Evolutionary conservation across 2,113 vertebrate species (phyloP).

Genomic region (Heteronetta atricapilla): DNA sequence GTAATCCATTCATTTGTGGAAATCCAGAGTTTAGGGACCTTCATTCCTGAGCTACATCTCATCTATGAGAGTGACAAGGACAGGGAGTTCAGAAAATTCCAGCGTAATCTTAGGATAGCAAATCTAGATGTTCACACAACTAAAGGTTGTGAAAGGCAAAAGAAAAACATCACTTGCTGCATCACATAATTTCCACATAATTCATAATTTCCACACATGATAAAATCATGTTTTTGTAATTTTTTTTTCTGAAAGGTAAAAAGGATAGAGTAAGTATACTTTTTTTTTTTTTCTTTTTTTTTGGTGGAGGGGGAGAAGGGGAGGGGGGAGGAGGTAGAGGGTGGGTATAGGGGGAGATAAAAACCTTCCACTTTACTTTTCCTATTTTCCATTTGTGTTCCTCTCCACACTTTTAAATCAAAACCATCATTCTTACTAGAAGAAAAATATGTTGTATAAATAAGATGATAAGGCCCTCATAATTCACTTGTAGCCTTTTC

Average conservation of each 20-base stretch:
- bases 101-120: neutral
- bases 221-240: neutral
- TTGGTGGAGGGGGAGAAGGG: too few species aligned
- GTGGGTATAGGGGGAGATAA: neutral
- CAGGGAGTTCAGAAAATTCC: neutral
- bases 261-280: neutral
- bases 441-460: neutral
- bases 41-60: neutral
- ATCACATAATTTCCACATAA: neutral
- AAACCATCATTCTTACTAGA: neutral
- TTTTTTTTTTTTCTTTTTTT: neutral
- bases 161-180: neutral
- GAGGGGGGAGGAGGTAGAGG: too few species aligned
- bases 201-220: neutral
- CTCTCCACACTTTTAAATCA: constrained; percentile 6
- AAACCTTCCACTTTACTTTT: neutral
- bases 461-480: neutral
- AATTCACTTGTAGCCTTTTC: constrained; percentile 17
- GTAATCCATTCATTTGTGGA: neutral
- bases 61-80: neutral
- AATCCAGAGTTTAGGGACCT: neutral
- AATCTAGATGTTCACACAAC: neutral
- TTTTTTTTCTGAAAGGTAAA: neutral
- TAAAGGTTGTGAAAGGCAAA: neutral
- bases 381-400: neutral